A percentile compares a stretch with the other conserved stretches of the same genome.
Conservation (phyloP, 2,113 vertebrate species). For the Zeus faber region DNA sequence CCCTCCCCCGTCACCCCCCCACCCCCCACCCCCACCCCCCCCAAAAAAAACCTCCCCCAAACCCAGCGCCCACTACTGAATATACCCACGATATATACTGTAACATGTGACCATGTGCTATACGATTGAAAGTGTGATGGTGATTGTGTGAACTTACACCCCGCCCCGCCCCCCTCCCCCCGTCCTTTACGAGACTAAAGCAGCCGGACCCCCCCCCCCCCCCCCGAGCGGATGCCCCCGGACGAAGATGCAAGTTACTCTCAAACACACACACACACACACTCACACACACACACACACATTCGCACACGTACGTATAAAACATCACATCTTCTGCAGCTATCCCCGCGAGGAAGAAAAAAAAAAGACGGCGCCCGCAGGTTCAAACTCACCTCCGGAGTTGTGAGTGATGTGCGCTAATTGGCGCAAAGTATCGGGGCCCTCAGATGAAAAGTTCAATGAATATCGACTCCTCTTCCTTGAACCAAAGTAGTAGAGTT, state of each 20-base stretch:
- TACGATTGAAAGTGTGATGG: conserved; percentile 72
- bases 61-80: conserved; percentile 26
- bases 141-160: conserved; percentile 61
- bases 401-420: too few species aligned
- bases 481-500: neutral
- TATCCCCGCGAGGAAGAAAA: too few species aligned
- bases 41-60: conserved; percentile 59
- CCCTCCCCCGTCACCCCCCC: conserved; percentile 27
- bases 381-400: too few species aligned
- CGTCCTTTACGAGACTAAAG: too few species aligned
- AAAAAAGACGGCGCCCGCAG: too few species aligned
- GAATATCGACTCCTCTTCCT: neutral
- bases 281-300: conserved; percentile 19
- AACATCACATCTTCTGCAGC: neutral
- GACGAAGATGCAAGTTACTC: neutral
- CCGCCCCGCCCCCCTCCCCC: neutral
- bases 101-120: conserved; percentile 74
- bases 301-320: conserved; percentile 19
- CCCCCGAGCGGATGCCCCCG: neutral
- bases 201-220: neutral
- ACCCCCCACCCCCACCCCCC: conserved; percentile 19
- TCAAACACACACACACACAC: conserved; percentile 29
- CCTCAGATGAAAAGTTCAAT: neutral
- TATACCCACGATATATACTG: conserved; percentile 71
- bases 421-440: neutral